Base-by-base conservation (phyloP, 2,797 vertebrate genomes). In the Rhincodon typus region DNA sequence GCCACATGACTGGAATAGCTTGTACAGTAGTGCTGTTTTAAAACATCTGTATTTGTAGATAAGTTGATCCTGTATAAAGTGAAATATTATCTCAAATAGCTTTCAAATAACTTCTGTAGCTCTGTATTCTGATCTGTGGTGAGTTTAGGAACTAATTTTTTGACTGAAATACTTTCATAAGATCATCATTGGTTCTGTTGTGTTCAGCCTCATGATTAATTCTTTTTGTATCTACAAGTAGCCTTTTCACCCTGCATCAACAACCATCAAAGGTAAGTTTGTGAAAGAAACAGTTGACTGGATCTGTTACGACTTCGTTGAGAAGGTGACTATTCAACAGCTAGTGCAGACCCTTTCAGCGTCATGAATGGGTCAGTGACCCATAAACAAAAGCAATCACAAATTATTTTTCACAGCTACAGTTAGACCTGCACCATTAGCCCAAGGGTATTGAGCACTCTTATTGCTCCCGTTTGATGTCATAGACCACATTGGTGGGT, bases 261-360 rank as follows among this genome's bases (percentile, higher is more conserved):
- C 30, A 34, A 34, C 27, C 74, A 72, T 25, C 96, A 99, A 99
- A 97, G 98, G 99, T 25, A 99, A 99, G 96, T 98, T 99, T 21
- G 98, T 99, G 91, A 98, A 98, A 96, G 99, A 99, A 96, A 99
- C 99, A 0, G 99, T 99, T 95, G 99, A 99, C 96, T 98, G 98
- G 96, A 98, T 99, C 97, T 99, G 99, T 96, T 98, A 97, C 96
- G 98, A 99, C 97, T 98, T 99, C 34, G 98, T 98, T 0, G 98
- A 99, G 96, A 99, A 99, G 97, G 98, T 99, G 90, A 98, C 98
- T 95, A 98, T 98, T 96, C 98, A 97, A 96, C 98, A 96, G 96
- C 97, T 97, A 66, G 96, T 97, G 0, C 96, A 98, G 97, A 97
- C 38, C 97, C 97, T 4, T 93, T 96, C 0, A 97, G 98, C 96